These are phyloP conservation scores for Encarsia formosa DNA, from an alignment of 2,888 invertebrate species.

Conservation along the genomic window DNA sequence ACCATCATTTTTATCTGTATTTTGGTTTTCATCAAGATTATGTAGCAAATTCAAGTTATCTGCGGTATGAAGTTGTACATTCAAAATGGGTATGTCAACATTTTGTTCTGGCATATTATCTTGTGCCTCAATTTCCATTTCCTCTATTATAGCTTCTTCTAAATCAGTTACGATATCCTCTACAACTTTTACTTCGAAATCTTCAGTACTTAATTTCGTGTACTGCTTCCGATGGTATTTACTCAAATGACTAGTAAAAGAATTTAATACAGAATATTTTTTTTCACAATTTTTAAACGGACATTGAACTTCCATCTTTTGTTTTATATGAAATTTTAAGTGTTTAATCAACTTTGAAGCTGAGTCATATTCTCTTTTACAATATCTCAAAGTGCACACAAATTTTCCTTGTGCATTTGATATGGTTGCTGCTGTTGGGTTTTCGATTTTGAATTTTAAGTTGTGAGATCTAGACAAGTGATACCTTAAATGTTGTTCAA, in stretches of 20 bases:
- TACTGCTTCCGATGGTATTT: background rate
- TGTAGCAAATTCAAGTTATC: background rate
- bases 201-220: background rate
- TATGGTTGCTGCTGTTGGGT: too few relatives aligned
- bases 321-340: background rate
- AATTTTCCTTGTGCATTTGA: background rate
- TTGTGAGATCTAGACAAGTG: background rate
- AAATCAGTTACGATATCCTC: background rate
- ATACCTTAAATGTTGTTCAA: background rate
- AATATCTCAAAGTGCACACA: background rate
- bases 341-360: background rate
- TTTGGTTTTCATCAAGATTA: background rate
- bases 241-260: background rate
- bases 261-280: background rate
- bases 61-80: background rate
- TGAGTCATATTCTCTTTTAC: background rate
- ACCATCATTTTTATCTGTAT: background rate
- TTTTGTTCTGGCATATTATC: background rate
- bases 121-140: background rate
- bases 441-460: background rate
- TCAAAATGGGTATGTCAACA: background rate
- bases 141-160: background rate
- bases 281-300: background rate
- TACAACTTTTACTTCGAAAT: too few relatives aligned
- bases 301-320: background rate